These are phyloP conservation scores for Trachelus tabidus DNA, from an alignment of 2,888 invertebrate genomes.

Conservation along the genomic window DNA sequence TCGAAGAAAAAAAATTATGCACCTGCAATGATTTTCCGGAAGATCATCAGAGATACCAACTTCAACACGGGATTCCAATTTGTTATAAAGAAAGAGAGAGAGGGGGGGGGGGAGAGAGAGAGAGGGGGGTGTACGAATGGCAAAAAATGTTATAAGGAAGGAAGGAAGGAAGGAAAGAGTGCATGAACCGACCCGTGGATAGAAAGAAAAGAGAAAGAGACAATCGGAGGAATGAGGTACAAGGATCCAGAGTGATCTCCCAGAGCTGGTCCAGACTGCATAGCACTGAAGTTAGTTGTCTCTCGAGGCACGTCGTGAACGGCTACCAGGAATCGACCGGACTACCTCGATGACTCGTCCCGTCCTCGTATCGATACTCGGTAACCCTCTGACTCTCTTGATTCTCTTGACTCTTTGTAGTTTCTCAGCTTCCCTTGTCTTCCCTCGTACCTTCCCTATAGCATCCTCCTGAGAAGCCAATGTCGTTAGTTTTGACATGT, in stretches of 20 bases:
- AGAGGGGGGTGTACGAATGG: slow-evolving; percentile 10
- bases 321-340: slow-evolving; percentile 58
- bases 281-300: slow-evolving; percentile 58
- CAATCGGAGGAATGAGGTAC: slow-evolving; percentile 29
- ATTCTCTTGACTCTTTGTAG: neutral
- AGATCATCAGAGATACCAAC: neutral
- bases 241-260: slow-evolving; percentile 20
- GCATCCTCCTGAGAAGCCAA: slow-evolving; percentile 45
- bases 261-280: slow-evolving; percentile 48
- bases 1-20: neutral
- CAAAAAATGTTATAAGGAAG: neutral
- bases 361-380: slow-evolving; percentile 45
- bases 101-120: slow-evolving; percentile 19
- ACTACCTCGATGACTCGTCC: slow-evolving; percentile 56
- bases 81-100: slow-evolving; percentile 20
- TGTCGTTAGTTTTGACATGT: slow-evolving; percentile 56
- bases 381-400: slow-evolving; percentile 6
- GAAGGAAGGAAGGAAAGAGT: slow-evolving; percentile 5
- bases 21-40: neutral
- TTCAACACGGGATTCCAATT: slow-evolving; percentile 8
- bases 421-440: slow-evolving; percentile 38
- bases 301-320: slow-evolving; percentile 60
- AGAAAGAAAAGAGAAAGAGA: slow-evolving; percentile 1
- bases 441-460: slow-evolving; percentile 21
- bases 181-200: neutral